Conservation (phyloP, 2,113 vertebrate genomes). For the Puffinus mauretanicus region DNA sequence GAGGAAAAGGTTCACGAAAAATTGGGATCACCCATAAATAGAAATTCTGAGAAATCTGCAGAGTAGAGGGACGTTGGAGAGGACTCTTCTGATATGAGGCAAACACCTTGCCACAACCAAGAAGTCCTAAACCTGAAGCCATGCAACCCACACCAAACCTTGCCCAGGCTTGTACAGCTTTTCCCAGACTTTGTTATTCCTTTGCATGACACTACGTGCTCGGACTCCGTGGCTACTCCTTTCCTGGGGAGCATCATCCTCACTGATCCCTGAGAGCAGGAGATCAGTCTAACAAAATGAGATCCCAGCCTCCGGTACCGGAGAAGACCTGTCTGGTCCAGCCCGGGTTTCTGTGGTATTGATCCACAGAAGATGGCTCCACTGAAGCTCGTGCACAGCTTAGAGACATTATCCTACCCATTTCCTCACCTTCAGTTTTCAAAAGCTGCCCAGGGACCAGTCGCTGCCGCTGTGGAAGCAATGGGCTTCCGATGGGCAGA, state of each 20-base stretch:
- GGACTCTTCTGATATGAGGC: neutral
- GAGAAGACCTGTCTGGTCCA: neutral
- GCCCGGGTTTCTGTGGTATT: neutral
- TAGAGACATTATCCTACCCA: neutral
- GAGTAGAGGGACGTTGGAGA: neutral
- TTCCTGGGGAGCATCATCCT: too few relatives aligned
- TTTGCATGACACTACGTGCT: neutral
- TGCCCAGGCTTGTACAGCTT: neutral
- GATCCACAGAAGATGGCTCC: neutral
- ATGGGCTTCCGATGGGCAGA: neutral
- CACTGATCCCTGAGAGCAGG: neutral
- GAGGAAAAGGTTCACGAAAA: neutral
- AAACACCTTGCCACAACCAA: neutral
- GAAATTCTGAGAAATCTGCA: neutral
- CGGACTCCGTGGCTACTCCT: neutral
- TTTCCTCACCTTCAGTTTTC: neutral
- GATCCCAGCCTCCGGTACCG: too few relatives aligned
- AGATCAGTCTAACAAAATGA: neutral
- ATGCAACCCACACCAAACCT: neutral
- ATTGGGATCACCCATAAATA: neutral
- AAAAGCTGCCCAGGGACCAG: neutral
- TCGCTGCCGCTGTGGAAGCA: rapidly evolving
- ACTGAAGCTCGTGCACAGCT: neutral
- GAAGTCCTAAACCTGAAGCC: neutral
- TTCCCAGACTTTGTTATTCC: neutral